Evolutionary conservation across 23 tunicate genomes (phyloP).

Genomic region (Oikopleura dioica): DNA sequence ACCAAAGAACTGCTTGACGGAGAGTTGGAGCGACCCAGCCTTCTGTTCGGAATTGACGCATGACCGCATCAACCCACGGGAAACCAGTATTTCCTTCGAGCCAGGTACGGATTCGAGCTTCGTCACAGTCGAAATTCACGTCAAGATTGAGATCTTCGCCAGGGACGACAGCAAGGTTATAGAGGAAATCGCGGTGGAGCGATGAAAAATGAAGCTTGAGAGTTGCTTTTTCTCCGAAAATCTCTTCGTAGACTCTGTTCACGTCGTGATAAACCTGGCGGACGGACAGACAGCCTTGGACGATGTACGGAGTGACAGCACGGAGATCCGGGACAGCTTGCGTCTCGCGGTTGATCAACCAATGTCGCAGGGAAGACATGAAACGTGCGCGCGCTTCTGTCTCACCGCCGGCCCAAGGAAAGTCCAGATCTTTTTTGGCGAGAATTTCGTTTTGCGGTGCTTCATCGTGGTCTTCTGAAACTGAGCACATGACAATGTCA

Average conservation of each 20-base stretch:
- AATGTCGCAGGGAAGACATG: neutral
- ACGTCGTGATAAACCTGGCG: slow-evolving; percentile 3
- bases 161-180: neutral
- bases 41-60: slow-evolving; percentile 19
- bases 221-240: neutral
- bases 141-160: neutral
- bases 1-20: slow-evolving; percentile 29
- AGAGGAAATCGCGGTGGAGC: neutral
- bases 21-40: slow-evolving; percentile 27
- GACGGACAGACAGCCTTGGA: slow-evolving; percentile 10
- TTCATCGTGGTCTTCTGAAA: slow-evolving; percentile 4
- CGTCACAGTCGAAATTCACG: neutral
- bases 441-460: neutral
- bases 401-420: neutral
- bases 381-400: slow-evolving; percentile 3
- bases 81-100: slow-evolving; percentile 22
- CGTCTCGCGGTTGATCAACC: neutral
- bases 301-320: neutral
- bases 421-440: neutral
- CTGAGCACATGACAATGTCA: slow-evolving; percentile 7
- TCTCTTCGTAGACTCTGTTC: neutral
- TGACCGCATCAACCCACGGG: slow-evolving; percentile 42
- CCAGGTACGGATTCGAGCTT: neutral
- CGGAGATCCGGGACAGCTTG: neutral
- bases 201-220: neutral